A percentile compares a stretch with the other conserved stretches of the same genome.
These are phyloP conservation scores for Diceros bicornis DNA, from an alignment of 2,797 vertebrate species.

Conservation along the genomic window DNA sequence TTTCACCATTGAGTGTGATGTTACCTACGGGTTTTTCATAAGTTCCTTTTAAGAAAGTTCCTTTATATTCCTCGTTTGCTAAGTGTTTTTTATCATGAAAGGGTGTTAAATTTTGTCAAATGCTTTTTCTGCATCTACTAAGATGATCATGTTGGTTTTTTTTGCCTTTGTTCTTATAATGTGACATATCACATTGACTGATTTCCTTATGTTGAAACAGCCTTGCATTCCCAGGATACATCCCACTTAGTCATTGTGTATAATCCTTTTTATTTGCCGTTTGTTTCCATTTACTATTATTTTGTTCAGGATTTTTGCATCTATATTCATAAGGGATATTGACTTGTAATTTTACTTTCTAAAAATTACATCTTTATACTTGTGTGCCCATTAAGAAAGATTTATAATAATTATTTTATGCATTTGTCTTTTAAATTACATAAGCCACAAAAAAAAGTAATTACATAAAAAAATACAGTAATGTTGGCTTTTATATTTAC, in stretches of 20 bases:
- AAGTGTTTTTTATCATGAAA: no score
- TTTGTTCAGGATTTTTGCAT: not conserved
- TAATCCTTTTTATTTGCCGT: not conserved
- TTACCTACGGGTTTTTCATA: not conserved
- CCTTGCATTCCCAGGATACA: not conserved
- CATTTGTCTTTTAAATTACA: not conserved
- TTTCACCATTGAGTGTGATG: not conserved
- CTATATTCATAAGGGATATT: not conserved
- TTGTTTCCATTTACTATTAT: not conserved
- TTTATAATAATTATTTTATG: not conserved
- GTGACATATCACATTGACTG: not conserved
- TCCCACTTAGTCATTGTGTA: not conserved
- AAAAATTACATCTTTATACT: not conserved
- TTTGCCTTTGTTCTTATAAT: not conserved
- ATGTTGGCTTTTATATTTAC: not conserved
- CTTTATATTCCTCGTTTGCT: no score
- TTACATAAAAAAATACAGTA: not conserved
- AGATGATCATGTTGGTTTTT: not conserved
- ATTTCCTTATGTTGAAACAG: not conserved
- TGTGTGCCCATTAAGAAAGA: not conserved
- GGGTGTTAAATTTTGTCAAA: no score
- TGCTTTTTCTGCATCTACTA: not conserved
- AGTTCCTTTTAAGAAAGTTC: no score
- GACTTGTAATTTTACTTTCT: not conserved
- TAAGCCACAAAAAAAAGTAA: not conserved